A percentile compares a stretch with the other conserved stretches of the same genome.
Evolutionary conservation across 1,140 invertebrate species (phyloP).

Genomic region (Brachionus calyciflorus): DNA sequence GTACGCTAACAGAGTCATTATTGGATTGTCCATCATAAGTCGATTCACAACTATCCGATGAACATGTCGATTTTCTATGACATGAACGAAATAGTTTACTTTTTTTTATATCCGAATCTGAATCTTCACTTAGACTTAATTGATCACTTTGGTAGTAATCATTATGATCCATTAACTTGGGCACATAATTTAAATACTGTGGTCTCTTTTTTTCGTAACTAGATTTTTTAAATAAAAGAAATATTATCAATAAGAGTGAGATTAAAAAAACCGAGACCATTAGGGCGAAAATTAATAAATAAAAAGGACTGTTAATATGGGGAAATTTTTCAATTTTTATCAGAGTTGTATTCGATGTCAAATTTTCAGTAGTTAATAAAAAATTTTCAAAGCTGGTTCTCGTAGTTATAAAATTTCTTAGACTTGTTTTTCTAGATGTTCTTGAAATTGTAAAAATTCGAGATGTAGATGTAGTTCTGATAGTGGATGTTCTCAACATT

Average conservation of each 20-base stretch:
- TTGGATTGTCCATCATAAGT: conserved; percentile 7
- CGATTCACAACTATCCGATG: conserved; percentile 10
- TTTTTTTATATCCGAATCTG: neutral
- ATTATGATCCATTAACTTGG: neutral
- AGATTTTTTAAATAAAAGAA: neutral
- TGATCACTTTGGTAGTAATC: neutral
- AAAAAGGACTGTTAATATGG: neutral
- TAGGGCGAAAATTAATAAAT: neutral
- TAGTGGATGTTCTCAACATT: neutral
- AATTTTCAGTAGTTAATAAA: too few species aligned
- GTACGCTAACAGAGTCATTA: neutral
- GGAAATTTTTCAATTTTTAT: neutral
- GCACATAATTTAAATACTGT: conserved; percentile 10
- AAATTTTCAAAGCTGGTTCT: too few species aligned
- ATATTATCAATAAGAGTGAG: neutral
- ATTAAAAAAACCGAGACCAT: neutral
- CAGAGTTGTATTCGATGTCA: neutral
- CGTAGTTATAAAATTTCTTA: too few species aligned
- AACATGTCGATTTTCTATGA: conserved; percentile 21
- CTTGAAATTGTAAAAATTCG: neutral
- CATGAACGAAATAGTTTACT: neutral
- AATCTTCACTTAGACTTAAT: neutral
- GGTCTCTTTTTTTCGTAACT: neutral
- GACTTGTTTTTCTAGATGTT: too few species aligned
- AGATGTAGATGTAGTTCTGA: neutral